These are phyloP conservation scores for Acanthosepion esculentum DNA, from an alignment of 2,888 invertebrate genomes.

Conservation along the genomic window DNA sequence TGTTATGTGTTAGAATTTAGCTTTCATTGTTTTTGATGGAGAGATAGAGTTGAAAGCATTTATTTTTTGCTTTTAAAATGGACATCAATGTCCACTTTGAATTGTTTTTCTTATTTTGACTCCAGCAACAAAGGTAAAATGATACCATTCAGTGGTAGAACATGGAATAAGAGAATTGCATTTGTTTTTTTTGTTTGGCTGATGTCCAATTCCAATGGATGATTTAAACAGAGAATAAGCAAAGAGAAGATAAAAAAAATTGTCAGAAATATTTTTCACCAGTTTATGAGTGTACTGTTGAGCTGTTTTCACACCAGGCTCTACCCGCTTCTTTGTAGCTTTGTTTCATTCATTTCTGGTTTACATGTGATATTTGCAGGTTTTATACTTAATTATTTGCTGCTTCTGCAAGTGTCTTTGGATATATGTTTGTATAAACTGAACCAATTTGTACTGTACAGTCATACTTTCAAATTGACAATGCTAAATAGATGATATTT, in stretches of 20 bases:
- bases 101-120: not conserved
- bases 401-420: too few relatives aligned
- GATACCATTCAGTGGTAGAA: constrained; percentile 1
- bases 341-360: too few relatives aligned
- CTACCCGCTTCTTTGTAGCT: not conserved
- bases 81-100: not conserved
- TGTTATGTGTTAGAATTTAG: not conserved
- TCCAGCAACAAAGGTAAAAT: constrained; percentile 18
- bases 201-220: not conserved
- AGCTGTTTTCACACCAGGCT: not conserved
- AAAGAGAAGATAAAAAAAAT: not conserved
- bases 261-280: not conserved
- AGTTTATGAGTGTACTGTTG: not conserved
- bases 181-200: not conserved
- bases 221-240: not conserved
- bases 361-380: not conserved
- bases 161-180: not conserved
- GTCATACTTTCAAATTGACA: too few relatives aligned
- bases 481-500: too few relatives aligned
- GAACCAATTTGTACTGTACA: too few relatives aligned
- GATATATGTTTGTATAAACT: too few relatives aligned
- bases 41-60: not conserved
- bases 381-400: not conserved
- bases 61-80: not conserved
- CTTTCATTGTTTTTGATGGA: not conserved